A percentile compares a stretch with the other conserved stretches of the same genome.
Evolutionary conservation across 2,888 invertebrate genomes (phyloP).

Genomic region (Notocelia uddmanniana): DNA sequence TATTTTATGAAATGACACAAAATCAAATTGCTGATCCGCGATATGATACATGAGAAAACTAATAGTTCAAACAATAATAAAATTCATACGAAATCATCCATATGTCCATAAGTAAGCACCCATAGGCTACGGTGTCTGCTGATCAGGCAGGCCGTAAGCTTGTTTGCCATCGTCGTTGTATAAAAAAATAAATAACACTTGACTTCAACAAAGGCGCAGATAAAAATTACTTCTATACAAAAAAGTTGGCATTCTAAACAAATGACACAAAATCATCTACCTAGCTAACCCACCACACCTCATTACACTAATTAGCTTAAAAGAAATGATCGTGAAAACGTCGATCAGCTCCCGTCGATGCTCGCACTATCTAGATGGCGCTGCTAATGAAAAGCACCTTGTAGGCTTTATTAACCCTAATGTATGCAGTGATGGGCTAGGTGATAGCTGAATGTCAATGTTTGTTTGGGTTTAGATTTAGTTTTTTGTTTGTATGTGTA

Average conservation of each 20-base stretch:
- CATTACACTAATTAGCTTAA: slow-evolving; percentile 81
- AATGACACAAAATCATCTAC: slow-evolving; percentile 20
- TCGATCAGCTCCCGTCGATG: slow-evolving; percentile 67
- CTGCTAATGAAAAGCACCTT: slow-evolving; percentile 81
- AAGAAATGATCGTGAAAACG: slow-evolving; percentile 69
- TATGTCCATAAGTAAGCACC: no score
- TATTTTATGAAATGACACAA: no score
- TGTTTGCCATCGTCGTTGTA: no score
- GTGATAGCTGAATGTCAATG: slow-evolving; percentile 48
- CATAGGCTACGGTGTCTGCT: no score
- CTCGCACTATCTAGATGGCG: slow-evolving; percentile 75
- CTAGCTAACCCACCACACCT: slow-evolving; percentile 60
- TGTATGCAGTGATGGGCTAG: slow-evolving; percentile 73
- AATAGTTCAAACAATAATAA: no score
- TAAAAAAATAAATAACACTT: not conserved
- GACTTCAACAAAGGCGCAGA: not conserved
- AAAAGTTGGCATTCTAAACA: not conserved
- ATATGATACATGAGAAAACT: no score
- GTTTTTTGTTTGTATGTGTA: slow-evolving; percentile 40
- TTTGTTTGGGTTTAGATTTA: slow-evolving; percentile 43
- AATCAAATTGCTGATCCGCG: no score
- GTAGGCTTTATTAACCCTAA: slow-evolving; percentile 83
- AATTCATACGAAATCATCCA: no score
- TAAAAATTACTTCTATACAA: not conserved
- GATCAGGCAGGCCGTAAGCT: no score